Evolutionary conservation across 2,113 vertebrate genomes (phyloP).

Genomic region (Callionymus lyra): DNA sequence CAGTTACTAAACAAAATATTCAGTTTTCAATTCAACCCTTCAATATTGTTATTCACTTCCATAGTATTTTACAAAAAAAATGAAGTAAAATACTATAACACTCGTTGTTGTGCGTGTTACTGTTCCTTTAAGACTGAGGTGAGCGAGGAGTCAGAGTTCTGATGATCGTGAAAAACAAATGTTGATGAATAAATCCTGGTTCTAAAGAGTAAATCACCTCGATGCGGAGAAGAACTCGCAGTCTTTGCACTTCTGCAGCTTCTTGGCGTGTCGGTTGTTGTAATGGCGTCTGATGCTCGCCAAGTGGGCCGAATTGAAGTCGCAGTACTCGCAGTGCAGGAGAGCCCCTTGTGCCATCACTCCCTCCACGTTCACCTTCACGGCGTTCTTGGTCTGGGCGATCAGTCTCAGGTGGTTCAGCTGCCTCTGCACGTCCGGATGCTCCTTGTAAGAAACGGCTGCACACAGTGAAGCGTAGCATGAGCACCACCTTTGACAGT

Average conservation of each 20-base stretch:
- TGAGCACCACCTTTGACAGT: too few species aligned
- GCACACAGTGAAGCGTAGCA: conserved; percentile 11
- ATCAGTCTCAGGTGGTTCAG: conserved; percentile 78
- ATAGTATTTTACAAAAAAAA: too few species aligned
- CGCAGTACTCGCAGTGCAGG: conserved; percentile 85
- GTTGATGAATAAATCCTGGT: too few species aligned
- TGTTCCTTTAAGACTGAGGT: too few species aligned
- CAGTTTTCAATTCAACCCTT: too few species aligned
- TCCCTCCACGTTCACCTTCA: conserved; percentile 33
- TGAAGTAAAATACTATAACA: too few species aligned
- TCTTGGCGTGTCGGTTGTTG: conserved; percentile 81
- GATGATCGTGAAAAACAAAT: too few species aligned
- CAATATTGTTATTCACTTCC: too few species aligned
- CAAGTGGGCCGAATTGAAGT: conserved; percentile 78
- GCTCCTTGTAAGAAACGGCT: conserved; percentile 76
- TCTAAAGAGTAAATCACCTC: conserved; percentile 80
- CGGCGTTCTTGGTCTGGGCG: conserved; percentile 45
- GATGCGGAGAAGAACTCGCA: conserved; percentile 82
- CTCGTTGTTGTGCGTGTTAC: too few species aligned
- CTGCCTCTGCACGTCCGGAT: conserved; percentile 82
- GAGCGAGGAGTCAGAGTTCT: too few species aligned
- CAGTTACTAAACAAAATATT: too few species aligned
- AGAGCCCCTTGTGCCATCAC: conserved; percentile 57
- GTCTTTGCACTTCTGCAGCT: conserved; percentile 84
- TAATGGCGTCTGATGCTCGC: conserved; percentile 84